Base-by-base conservation (phyloP, 92 coral and sea anemone species). In the Isaurus tuberculatus region DNA sequence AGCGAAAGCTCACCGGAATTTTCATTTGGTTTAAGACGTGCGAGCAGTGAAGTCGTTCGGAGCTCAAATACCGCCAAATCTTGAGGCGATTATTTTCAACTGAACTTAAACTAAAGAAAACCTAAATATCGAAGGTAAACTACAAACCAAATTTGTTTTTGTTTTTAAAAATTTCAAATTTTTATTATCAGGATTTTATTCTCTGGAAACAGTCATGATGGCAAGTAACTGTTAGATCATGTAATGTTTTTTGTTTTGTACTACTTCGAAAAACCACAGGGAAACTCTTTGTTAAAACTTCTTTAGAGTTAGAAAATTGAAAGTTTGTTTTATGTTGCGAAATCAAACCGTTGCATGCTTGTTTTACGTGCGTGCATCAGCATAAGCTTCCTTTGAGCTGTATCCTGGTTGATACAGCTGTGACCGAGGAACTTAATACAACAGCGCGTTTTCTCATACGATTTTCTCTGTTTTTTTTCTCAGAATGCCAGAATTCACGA, bases 401-500 rank as follows among this genome's bases (percentile, higher is more conserved):
- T 25, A 23, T 64, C 22, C 68, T 9, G 48, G 16, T 26, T 20
- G 36, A 16, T 29, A 77, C 67, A 77, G 70, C 82, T 77, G 53
- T 61, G 36, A 1, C 16, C 17, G 2, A 77, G 53, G 58, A 58
- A 34, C 42, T 42, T 9, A 22, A 34, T 28, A 49, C 80, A 51
- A 51, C 8, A 11, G 20, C 40, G 46, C 65, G 16, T 23, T 37
- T 58, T 58, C 68, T 77, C n/a, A 77, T 48, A 77, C 15, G 2
- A 4, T 33, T 23, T 26, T 30, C 19, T 83, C 46, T 71, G 29
- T 30, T 17, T 26, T 74, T 81, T 58, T 67, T 65, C 70, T 65
- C 40, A 75, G 89, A 91, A 94, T 94, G 98, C 98, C 98, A 37
- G 98, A 94, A 78, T 91, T 86, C 85, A 86, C 91, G 30, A 85